These are phyloP conservation scores for Pelvicachromis taeniatus DNA, from an alignment of 2,113 vertebrate species.

Conservation along the genomic window DNA sequence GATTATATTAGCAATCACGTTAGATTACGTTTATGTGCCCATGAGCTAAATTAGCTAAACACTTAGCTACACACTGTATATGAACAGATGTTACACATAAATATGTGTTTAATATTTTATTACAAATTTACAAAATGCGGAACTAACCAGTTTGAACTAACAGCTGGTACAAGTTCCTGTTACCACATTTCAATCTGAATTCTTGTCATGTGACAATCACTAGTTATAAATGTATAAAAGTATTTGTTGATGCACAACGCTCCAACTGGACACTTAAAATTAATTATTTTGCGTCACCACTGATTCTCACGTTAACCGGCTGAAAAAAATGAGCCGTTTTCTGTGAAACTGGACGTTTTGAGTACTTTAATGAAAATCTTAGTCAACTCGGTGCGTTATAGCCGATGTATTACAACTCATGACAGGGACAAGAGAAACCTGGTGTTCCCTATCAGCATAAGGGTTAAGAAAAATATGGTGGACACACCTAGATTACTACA, in stretches of 20 bases:
- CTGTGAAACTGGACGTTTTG: not conserved
- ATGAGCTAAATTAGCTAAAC: not conserved
- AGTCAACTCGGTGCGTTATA: not conserved
- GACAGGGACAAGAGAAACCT: not conserved
- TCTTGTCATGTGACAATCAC: not conserved
- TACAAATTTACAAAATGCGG: not conserved
- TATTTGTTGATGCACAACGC: not conserved
- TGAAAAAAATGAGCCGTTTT: not conserved
- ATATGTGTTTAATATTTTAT: not conserved
- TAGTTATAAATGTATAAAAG: not conserved
- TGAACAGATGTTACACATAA: not conserved
- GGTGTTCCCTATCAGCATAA: not conserved
- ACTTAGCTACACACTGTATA: not conserved
- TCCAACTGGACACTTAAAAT: not conserved
- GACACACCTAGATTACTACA: not conserved
- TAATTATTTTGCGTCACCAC: not conserved
- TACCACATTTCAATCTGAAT: not conserved
- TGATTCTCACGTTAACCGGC: not conserved
- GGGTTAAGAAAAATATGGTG: not conserved
- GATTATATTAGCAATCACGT: not conserved
- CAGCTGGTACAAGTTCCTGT: not conserved
- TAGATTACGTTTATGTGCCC: not conserved
- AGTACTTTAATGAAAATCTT: not conserved
- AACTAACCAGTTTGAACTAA: too few relatives aligned
- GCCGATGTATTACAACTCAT: not conserved